These are phyloP conservation scores for Ceuthmochares aereus DNA, from an alignment of 2,113 vertebrate species.

Conservation along the genomic window DNA sequence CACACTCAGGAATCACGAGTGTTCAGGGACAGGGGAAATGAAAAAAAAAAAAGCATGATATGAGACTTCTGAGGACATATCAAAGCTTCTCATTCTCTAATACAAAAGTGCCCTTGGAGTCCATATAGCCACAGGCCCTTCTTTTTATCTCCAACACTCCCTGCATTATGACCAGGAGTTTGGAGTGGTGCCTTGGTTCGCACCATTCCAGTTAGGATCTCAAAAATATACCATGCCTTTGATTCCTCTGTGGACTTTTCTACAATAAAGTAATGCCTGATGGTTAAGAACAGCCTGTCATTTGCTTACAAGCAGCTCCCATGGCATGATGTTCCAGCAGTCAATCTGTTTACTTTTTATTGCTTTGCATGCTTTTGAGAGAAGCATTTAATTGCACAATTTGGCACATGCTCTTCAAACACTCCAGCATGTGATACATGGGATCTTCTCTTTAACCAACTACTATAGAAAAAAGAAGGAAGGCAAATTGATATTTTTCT, in stretches of 20 bases:
- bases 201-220: not conserved
- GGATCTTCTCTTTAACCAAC: not conserved
- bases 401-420: slow-evolving; percentile 10
- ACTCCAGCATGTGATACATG: not conserved
- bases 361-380: slow-evolving; percentile 2
- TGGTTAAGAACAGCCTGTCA: not conserved
- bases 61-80: not conserved
- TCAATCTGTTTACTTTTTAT: slow-evolving; percentile 11
- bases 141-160: not conserved
- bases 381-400: slow-evolving; percentile 12
- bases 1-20: not conserved
- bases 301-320: not conserved
- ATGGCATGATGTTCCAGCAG: not conserved
- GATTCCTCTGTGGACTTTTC: not conserved
- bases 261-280: not conserved
- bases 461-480: not conserved
- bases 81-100: not conserved
- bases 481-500: not conserved
- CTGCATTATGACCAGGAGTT: not conserved
- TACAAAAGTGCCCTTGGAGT: not conserved
- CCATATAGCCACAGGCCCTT: not conserved
- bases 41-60: not conserved
- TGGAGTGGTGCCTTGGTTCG: not conserved
- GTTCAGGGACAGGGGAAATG: not conserved
- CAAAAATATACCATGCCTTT: not conserved